These are phyloP conservation scores for Montipora capitata DNA, from an alignment of 92 coral and sea anemone genomes.

Conservation along the genomic window DNA sequence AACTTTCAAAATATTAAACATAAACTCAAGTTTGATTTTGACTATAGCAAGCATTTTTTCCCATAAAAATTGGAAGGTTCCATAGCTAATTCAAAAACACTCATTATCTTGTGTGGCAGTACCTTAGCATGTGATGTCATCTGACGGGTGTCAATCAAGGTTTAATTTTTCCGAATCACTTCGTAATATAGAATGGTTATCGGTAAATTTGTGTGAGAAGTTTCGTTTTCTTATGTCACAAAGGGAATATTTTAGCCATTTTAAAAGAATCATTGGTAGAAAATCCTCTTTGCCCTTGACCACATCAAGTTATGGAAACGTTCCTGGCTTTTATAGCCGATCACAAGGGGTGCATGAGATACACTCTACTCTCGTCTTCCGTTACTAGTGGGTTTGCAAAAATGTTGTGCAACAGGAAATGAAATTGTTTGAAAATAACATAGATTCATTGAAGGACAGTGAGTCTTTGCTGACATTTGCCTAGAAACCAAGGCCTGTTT, in stretches of 20 bases:
- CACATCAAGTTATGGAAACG: too few species aligned
- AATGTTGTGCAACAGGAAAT: too few species aligned
- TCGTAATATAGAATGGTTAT: too few species aligned
- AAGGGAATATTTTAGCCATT: constrained; percentile 24
- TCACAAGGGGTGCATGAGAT: too few species aligned
- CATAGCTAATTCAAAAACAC: not conserved
- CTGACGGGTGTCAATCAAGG: constrained; percentile 27
- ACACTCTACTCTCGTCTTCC: too few species aligned
- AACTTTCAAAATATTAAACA: not conserved
- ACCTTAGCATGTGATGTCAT: not conserved
- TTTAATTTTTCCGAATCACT: not conserved
- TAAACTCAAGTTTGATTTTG: not conserved
- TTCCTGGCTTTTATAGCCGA: too few species aligned
- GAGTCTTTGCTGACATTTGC: too few species aligned
- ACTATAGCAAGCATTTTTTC: constrained; percentile 4
- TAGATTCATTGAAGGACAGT: too few species aligned
- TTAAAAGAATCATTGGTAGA: constrained; percentile 24
- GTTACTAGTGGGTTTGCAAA: too few species aligned
- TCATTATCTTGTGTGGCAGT: constrained; percentile 1
- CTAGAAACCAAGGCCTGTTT: too few species aligned
- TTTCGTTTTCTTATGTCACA: constrained; percentile 11
- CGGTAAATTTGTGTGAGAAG: not conserved
- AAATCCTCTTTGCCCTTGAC: constrained; percentile 1
- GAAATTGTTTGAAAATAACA: too few species aligned
- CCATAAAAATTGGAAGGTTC: not conserved